Percentiles rank a stretch among this genome's conserved stretches.
Evolutionary conservation across 1,140 invertebrate genomes (phyloP).

Genomic region (Manduca sexta): DNA sequence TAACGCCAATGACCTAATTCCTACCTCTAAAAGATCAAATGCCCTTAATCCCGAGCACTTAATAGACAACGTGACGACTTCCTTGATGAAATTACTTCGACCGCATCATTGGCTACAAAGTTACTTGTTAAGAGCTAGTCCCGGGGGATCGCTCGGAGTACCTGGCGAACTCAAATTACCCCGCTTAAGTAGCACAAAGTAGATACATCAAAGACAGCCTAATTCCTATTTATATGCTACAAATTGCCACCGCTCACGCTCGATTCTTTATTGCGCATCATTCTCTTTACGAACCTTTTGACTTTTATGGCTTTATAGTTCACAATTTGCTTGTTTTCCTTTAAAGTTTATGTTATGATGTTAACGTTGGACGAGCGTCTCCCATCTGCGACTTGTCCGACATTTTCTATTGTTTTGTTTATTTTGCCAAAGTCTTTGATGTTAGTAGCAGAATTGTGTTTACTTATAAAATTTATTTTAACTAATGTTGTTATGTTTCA

Average conservation of each 20-base stretch:
- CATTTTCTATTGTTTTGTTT: not conserved
- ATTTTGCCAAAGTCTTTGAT: no score
- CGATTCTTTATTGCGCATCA: not conserved
- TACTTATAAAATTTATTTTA: no score
- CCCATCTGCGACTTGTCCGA: conserved; percentile 1
- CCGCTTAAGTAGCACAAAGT: conserved; percentile 35
- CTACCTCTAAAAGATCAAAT: no score
- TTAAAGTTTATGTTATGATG: not conserved
- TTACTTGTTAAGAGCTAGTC: conserved; percentile 43
- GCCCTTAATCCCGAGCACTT: no score
- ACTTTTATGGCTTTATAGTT: conserved; percentile 1
- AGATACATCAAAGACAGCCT: conserved; percentile 35
- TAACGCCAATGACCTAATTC: no score
- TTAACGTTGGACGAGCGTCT: not conserved
- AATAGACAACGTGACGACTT: conserved; percentile 23
- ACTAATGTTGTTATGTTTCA: no score
- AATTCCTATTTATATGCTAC: conserved; percentile 4
- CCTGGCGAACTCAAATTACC: conserved; percentile 39
- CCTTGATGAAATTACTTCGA: conserved; percentile 38
- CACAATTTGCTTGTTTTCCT: conserved; percentile 3
- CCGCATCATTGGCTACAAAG: conserved; percentile 41
- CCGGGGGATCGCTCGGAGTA: conserved; percentile 34
- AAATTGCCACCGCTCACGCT: not conserved
- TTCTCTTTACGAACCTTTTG: conserved; percentile 2
- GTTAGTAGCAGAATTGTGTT: no score